Percentiles rank a stretch among this genome's conserved stretches.
Evolutionary conservation across 2,888 invertebrate genomes (phyloP).

Genomic region (Omphaloscelis lunosa): DNA sequence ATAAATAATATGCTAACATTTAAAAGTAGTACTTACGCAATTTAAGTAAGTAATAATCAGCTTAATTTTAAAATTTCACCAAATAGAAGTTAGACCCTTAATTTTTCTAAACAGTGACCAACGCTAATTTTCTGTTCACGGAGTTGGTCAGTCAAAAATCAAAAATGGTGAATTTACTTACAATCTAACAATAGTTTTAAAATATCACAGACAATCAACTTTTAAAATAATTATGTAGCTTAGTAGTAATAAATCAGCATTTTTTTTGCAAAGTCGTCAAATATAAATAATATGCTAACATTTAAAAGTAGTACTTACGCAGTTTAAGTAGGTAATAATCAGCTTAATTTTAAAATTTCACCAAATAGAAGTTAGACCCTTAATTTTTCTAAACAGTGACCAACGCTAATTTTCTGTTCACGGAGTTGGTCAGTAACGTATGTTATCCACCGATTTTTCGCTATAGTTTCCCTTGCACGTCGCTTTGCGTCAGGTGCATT

Average conservation of each 20-base stretch:
- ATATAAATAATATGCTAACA: no score
- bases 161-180: neutral
- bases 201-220: neutral
- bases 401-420: slow-evolving; percentile 15
- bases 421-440: slow-evolving; percentile 34
- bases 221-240: neutral
- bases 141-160: slow-evolving; percentile 29
- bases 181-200: no score
- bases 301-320: no score
- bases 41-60: slow-evolving; percentile 11
- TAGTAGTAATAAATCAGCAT: slow-evolving; percentile 3
- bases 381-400: slow-evolving; percentile 32
- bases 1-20: no score
- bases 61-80: slow-evolving; percentile 25
- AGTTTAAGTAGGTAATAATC: slow-evolving; percentile 8
- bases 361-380: slow-evolving; percentile 36
- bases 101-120: slow-evolving; percentile 31
- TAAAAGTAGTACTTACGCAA: no score
- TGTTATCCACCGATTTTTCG: slow-evolving; percentile 24
- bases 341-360: slow-evolving; percentile 27
- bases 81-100: slow-evolving; percentile 37
- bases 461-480: slow-evolving; percentile 14
- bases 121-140: slow-evolving; percentile 12
- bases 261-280: neutral
- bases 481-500: slow-evolving; percentile 32